Base-by-base conservation (phyloP, 2,888 invertebrate species). In the Drosophila yooni region DNA sequence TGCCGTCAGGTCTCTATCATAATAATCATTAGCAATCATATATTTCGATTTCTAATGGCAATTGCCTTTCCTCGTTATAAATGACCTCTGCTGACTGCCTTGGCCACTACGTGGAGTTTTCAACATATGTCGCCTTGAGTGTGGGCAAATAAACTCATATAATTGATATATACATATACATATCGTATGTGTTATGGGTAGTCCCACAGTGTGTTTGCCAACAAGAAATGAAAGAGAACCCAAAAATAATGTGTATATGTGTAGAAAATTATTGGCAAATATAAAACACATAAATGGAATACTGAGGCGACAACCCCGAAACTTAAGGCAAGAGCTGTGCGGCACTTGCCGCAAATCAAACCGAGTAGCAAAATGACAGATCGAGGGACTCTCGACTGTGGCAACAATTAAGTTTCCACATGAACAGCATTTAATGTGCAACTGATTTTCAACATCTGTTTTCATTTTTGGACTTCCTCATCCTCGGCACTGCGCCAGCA, bases 391-490 rank as follows among this genome's bases (percentile, higher is more conserved):
- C 38, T 18, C 18, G 75, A 76, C 70, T 74, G 90, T 82, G 87
- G 90, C 90, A 88, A 90, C 86, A 91, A 91, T 91, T 88, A 91
- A 90, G 89, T 92, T 91, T 91, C 91, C 91, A 91, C 91, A 89
- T 91, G 91, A 90, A 83, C 83, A 82, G 90, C 82, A 79, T 91
- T 92, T 92, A 91, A 91, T 91, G 91, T 90, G 91, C 88, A 88
- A 83, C 91, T 92, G 92, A 91, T 92, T 91, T 90, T 78, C 89
- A 89, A 91, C 91, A 91, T 92, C 92, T 92, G 92, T 85, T 91
- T 92, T 86, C 86, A 91, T 91, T 92, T 92, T 89, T 76, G 70
- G 72, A 76, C 74, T 79, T 75, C 65, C 84, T 83, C 59, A 82
- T 70, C 46, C 46, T 46, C 46, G 46, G 46, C 46, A 25, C 15